Evolutionary conservation across 1,140 invertebrate genomes (phyloP), one percentile per base, ranked within the genome.

Genomic region (Drosophila funebris): DNA sequence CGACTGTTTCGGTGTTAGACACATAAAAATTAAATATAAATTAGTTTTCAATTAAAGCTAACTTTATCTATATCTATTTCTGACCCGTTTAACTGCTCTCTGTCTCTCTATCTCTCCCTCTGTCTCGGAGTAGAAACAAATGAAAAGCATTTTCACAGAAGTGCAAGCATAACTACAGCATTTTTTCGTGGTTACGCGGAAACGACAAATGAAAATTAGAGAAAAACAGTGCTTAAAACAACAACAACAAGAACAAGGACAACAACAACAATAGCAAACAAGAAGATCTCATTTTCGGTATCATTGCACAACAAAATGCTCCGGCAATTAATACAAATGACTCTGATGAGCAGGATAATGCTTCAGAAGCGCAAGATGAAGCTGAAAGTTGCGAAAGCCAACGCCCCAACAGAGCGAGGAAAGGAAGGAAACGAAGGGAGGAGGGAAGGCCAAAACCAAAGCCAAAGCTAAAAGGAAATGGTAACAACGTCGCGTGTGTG

Each of bases 321-420:
- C 75, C 67, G 78, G 83, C 76, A 88, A 88, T 88, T 88, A 88
- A 88, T 88, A 88, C 76, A 88, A 88, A 88, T 88, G 83, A 88
- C 79, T 61, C 72, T 83, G 83, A 88, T 82, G 73, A 64, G 83
- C 66, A 75, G 50, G 62, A 76, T 76, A 76, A 78, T 85, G 77
- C 68, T 44, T 54, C 22, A 8, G 5, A 16, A 27, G 60, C 54
- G 20, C 33, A 22, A 61, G 31, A 37, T 29, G 61, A 61, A 50
- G 52, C 44, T 61, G 36, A 41, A 57, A 66, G 52, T 67, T 67
- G 52, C 29, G 9, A 46, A 46, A 72, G 43, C 50, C 41, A 63
- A 57, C 33, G 44, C 29, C 11, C 37, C 22, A 24, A 27, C 13
- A 20, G 8, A 3, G 24, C 18, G 18, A 14, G 54, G 7, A 1